Conservation (phyloP, 1,140 invertebrate species). For the Aphelinus atriplicis region DNA sequence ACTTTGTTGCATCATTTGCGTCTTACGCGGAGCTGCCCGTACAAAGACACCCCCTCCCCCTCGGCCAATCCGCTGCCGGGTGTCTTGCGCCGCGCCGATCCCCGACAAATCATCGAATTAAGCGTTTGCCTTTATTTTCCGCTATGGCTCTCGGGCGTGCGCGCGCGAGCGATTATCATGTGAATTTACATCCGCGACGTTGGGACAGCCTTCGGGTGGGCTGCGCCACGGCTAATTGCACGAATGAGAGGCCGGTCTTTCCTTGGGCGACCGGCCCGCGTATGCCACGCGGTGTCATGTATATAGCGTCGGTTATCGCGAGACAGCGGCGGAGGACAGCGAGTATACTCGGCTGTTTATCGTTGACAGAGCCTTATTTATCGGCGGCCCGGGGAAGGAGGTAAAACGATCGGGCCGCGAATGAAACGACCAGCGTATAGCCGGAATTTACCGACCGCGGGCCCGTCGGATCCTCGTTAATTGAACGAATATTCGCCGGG, state of each 20-base stretch:
- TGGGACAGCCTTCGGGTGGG: slow-evolving; percentile 43
- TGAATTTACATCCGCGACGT: slow-evolving; percentile 28
- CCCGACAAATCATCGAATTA: slow-evolving; percentile 33
- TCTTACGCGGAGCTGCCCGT: not conserved
- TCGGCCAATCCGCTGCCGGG: too few species aligned
- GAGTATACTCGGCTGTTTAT: slow-evolving; percentile 19
- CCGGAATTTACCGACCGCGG: slow-evolving; percentile 24
- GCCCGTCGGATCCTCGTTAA: slow-evolving; percentile 1
- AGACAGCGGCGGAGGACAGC: not conserved
- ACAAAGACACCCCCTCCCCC: too few species aligned
- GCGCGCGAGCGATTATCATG: slow-evolving; percentile 26
- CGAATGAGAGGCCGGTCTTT: not conserved
- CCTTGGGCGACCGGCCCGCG: not conserved
- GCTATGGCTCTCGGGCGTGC: not conserved
- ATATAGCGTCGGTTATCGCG: slow-evolving; percentile 19
- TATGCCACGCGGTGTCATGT: slow-evolving; percentile 1
- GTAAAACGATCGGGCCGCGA: not conserved
- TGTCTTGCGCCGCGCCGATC: not conserved
- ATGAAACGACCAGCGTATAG: slow-evolving; percentile 7
- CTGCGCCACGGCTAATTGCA: slow-evolving; percentile 38
- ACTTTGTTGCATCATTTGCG: slow-evolving; percentile 8
- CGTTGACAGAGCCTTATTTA: slow-evolving; percentile 23
- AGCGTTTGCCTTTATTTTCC: not conserved
- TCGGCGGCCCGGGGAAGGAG: not conserved
- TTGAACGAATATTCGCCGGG: slow-evolving; percentile 2